Base-by-base conservation (phyloP, 2,797 vertebrate species). In the Muraenolepis orangiensis region DNA sequence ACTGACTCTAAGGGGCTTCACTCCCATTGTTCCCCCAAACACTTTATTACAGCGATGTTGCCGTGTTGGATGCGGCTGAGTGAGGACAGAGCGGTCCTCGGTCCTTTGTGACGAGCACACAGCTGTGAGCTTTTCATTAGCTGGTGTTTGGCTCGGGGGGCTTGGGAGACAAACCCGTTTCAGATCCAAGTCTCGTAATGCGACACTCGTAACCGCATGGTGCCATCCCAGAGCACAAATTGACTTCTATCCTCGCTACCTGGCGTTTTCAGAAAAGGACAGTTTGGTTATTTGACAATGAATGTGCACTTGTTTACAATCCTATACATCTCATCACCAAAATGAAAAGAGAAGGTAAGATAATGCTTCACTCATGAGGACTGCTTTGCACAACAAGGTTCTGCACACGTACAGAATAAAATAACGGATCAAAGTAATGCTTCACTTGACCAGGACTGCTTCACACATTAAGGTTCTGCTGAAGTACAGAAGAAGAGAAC, bases 391-490 rank as follows among this genome's bases (percentile, higher is more conserved):
- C 71, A 81, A 76, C 84, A 78, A 82, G 81, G 83, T 89, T 89
- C 87, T 88, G 85, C 83, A 87, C 90, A 91, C 88, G 72, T 11
- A 1, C n/a, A 16, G n/a, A n/a, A n/a, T n/a, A n/a, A n/a, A n/a
- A n/a, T n/a, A n/a, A n/a, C n/a, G n/a, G n/a, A n/a, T n/a, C n/a
- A 76, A 64, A 74, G 77, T 85, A 86, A 83, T 82, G 80, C 3
- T 46, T n/a, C 76, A 84, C 86, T 88, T 89, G n/a, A n/a, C 6
- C 34, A 76, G 84, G 90, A 79, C 77, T 42, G 38, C 77, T 89
- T 88, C 77, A 77, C 36, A 81, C 71, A 81, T 74, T 83, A 78
- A 82, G 81, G 83, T 89, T 89, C 87, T 88, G 85, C 83, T 86
- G 90, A 91, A 88, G 72, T 11, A 1, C n/a, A 16, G n/a, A n/a